Conservation (phyloP, 2,888 invertebrate species). For the Melanchra persicariae region DNA sequence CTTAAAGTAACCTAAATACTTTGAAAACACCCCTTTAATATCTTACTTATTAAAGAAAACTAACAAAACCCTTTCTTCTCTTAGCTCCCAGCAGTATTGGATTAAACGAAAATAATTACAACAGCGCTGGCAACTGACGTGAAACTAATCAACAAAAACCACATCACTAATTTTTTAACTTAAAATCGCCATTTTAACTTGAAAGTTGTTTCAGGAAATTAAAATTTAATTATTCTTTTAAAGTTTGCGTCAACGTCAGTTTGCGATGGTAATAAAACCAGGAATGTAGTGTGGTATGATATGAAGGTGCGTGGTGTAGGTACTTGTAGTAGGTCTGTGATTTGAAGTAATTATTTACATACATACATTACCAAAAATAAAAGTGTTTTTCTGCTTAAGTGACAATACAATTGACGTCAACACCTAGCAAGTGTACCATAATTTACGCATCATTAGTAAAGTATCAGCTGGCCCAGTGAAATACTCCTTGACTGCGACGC, state of each 20-base stretch:
- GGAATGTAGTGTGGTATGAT: not conserved
- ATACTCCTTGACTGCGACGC: too few relatives aligned
- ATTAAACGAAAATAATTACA: slow-evolving; percentile 59
- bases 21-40: not conserved
- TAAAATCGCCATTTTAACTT: slow-evolving; percentile 42
- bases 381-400: too few relatives aligned
- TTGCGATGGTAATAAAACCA: not conserved
- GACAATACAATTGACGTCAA: too few relatives aligned
- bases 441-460: too few relatives aligned
- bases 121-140: slow-evolving; percentile 39
- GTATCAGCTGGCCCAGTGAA: too few relatives aligned
- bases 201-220: slow-evolving; percentile 7
- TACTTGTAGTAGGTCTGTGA: too few relatives aligned
- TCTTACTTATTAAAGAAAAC: slow-evolving; percentile 32
- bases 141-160: slow-evolving; percentile 47
- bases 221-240: too few relatives aligned
- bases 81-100: slow-evolving; percentile 16
- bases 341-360: too few relatives aligned
- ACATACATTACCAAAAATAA: too few relatives aligned
- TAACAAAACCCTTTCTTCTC: not conserved
- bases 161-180: slow-evolving; percentile 31
- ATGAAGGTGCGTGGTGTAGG: too few relatives aligned
- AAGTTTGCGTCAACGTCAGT: slow-evolving; percentile 1
- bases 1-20: too few relatives aligned
- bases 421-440: too few relatives aligned